A percentile compares a stretch with the other conserved stretches of the same genome.
These are phyloP conservation scores for Chauna torquata DNA, from an alignment of 2,113 vertebrate species.

Conservation along the genomic window DNA sequence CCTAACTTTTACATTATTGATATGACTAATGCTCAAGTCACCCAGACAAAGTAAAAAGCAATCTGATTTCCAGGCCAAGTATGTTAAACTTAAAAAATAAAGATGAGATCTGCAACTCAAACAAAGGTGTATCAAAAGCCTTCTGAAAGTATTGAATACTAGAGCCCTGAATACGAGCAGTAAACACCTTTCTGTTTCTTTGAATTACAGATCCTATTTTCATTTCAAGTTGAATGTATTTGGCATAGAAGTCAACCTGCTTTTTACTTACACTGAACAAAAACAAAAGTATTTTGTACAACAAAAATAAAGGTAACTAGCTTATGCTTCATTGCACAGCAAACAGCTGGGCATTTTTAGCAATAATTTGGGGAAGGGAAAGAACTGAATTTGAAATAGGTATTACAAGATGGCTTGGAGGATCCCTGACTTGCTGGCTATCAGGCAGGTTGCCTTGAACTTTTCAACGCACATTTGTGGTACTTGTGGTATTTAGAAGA, in stretches of 20 bases:
- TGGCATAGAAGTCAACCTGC: background rate
- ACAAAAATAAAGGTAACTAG: background rate
- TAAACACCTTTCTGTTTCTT: too few species aligned
- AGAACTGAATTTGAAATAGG: background rate
- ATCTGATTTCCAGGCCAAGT: background rate
- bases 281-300: too few species aligned
- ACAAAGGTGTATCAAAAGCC: background rate
- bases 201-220: background rate
- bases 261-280: background rate
- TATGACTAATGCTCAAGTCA: background rate
- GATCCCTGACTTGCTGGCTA: background rate
- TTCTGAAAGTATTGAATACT: background rate
- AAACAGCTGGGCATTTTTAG: background rate
- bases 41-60: background rate
- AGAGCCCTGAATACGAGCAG: background rate
- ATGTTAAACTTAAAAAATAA: background rate
- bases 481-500: too few species aligned
- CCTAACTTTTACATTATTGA: background rate
- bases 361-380: background rate
- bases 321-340: background rate
- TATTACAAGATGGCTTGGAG: rapidly evolving
- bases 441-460: background rate
- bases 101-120: background rate
- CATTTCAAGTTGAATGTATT: background rate
- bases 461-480: too few species aligned